phyloP scores from a whole-genome alignment of 35 echinoderm and acorn worm genomes.

The Holothuria glaberrima region DNA sequence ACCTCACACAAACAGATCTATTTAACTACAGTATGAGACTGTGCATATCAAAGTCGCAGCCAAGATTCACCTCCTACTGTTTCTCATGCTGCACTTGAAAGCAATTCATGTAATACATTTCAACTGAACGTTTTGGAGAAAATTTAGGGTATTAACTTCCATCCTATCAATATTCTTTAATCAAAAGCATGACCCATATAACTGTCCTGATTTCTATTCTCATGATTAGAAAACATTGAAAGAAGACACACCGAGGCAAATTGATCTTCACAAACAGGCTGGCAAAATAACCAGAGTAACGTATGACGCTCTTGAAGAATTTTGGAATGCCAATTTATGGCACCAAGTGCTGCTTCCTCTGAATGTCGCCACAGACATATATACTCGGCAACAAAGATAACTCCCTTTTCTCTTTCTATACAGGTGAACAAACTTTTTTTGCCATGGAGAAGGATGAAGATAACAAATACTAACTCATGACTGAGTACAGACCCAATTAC shows the following conservation, averaged over 20 bases:
- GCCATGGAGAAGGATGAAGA: neutral
- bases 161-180: constrained; percentile 44
- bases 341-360: neutral
- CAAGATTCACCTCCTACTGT: too few species aligned
- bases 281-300: constrained; percentile 40
- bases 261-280: constrained; percentile 41
- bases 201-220: constrained; percentile 38
- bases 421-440: constrained; percentile 47
- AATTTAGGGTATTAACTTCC: constrained; percentile 38
- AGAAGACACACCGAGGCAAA: constrained; percentile 21
- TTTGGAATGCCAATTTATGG: constrained; percentile 44
- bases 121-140: neutral
- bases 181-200: constrained; percentile 47
- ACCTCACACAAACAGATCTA: too few species aligned
- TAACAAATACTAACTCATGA: constrained; percentile 19
- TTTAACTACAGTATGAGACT: too few species aligned
- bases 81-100: too few species aligned
- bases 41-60: too few species aligned
- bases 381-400: neutral
- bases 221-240: neutral
- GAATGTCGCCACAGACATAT: neutral
- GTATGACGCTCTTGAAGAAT: constrained; percentile 33
- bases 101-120: too few species aligned
- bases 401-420: neutral
- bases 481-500: constrained; percentile 25